Percentiles rank a stretch among this genome's conserved stretches.
These are phyloP conservation scores for Falco biarmicus DNA, from an alignment of 2,797 vertebrate species.

Conservation along the genomic window DNA sequence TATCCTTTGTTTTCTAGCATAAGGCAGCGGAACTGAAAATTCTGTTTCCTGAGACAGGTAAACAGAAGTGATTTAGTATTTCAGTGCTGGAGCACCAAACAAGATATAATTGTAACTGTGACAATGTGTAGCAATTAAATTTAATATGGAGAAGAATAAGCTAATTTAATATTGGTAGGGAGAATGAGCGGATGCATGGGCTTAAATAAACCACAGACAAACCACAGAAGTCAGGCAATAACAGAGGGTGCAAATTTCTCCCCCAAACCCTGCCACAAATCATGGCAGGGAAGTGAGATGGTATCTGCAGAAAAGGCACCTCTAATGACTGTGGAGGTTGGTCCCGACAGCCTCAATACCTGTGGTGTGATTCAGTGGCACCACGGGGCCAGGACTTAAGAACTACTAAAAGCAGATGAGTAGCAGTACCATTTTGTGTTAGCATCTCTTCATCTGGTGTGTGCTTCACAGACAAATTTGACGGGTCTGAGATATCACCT, in stretches of 20 bases:
- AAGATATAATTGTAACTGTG: slow-evolving; percentile 5
- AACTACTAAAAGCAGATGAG: not conserved
- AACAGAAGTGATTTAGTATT: slow-evolving; percentile 55
- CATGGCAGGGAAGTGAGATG: not conserved
- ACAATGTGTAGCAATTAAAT: slow-evolving; percentile 21
- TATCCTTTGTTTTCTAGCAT: slow-evolving; percentile 34
- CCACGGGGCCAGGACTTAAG: too few species aligned
- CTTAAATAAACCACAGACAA: not conserved
- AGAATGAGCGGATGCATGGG: not conserved
- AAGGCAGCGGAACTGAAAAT: slow-evolving; percentile 25
- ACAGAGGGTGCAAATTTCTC: not conserved
- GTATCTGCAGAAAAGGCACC: not conserved
- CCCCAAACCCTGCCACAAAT: not conserved
- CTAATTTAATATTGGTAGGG: not conserved
- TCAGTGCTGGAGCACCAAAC: not conserved
- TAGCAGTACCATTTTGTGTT: not conserved
- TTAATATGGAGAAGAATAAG: not conserved
- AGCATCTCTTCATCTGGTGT: not conserved
- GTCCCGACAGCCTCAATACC: not conserved
- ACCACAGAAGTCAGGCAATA: not conserved
- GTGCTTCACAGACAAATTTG: not conserved
- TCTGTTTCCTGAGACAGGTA: slow-evolving; percentile 34
- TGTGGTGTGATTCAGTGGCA: not conserved
- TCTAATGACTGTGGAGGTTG: not conserved
- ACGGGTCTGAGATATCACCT: not conserved